Percentiles rank a stretch among this genome's conserved stretches.
Conservation (phyloP, 2,888 invertebrate genomes). For the Halictus ligatus region DNA sequence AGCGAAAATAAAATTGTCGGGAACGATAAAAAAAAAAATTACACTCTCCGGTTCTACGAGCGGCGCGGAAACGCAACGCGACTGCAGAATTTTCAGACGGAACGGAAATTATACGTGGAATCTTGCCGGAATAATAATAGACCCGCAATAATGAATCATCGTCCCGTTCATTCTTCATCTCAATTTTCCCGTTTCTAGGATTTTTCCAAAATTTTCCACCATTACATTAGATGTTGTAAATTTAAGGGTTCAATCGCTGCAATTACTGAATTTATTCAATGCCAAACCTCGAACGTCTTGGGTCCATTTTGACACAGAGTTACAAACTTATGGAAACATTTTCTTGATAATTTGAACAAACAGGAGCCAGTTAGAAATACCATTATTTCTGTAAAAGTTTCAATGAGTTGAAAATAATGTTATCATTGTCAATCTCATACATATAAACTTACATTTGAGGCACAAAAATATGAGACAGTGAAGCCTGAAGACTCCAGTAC, state of each 20-base stretch:
- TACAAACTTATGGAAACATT: no score
- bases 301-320: no score
- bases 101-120: background rate
- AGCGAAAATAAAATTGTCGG: conserved; percentile 21
- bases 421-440: no score
- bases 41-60: background rate
- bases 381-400: background rate
- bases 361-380: no score
- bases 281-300: no score
- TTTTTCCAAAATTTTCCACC: background rate
- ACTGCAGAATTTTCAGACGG: background rate
- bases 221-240: background rate
- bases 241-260: no score
- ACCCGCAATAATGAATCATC: background rate
- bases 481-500: no score
- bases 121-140: background rate
- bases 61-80: background rate
- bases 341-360: no score
- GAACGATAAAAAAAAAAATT: background rate
- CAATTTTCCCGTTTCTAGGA: background rate
- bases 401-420: no score
- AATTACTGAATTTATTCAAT: no score
- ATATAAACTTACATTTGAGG: no score
- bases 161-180: background rate
- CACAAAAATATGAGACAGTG: no score